A percentile compares a stretch with the other conserved stretches of the same genome.
Conservation (phyloP, 2,888 invertebrate species). For the Epinotia nisella region DNA sequence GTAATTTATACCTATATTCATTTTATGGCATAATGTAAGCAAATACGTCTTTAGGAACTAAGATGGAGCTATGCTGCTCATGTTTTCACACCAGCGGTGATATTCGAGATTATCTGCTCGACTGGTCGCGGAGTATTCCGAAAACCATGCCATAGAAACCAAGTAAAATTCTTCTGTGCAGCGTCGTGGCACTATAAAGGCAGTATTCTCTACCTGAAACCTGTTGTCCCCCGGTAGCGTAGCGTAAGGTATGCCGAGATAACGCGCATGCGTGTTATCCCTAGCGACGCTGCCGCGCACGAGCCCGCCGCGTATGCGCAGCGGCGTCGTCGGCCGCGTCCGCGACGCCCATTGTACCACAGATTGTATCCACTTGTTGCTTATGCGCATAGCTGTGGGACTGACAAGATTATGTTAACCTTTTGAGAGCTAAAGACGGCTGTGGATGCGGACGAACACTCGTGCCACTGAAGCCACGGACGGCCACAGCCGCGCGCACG, state of each 20-base stretch:
- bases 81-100: too few species aligned
- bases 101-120: too few species aligned
- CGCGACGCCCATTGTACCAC: slow-evolving; percentile 69
- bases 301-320: slow-evolving; percentile 61
- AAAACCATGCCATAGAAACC: too few species aligned
- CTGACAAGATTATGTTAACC: not conserved
- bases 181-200: too few species aligned
- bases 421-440: too few species aligned
- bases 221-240: slow-evolving; percentile 55
- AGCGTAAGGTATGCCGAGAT: slow-evolving; percentile 70
- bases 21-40: not conserved
- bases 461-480: too few species aligned
- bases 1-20: not conserved
- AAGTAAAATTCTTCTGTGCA: too few species aligned
- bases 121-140: too few species aligned
- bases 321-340: slow-evolving; percentile 62
- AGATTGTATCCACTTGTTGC: slow-evolving; percentile 66
- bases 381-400: not conserved
- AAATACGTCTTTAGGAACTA: not conserved
- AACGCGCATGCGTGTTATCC: slow-evolving; percentile 62
- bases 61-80: too few species aligned
- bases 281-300: slow-evolving; percentile 63
- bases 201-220: slow-evolving; percentile 59
- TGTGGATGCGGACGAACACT: too few species aligned
- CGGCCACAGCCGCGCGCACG: too few species aligned